A percentile compares a stretch with the other conserved stretches of the same genome.
Evolutionary conservation across 2,113 vertebrate species (phyloP).

Genomic region (Puma concolor): DNA sequence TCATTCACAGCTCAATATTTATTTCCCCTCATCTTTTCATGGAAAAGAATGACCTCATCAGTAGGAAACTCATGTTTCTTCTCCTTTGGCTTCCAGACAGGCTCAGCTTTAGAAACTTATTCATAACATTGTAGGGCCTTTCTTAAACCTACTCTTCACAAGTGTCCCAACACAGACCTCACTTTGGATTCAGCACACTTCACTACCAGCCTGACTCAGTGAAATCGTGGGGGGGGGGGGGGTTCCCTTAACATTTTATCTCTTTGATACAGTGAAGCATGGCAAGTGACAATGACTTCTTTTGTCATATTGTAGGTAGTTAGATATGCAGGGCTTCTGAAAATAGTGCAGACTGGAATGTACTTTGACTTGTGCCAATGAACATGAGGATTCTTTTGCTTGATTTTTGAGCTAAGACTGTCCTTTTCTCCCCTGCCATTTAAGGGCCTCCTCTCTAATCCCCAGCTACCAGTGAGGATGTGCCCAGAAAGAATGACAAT

Average conservation of each 20-base stretch:
- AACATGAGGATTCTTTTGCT: not conserved
- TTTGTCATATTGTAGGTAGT: constrained; percentile 42
- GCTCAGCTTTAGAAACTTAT: not conserved
- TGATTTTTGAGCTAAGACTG: not conserved
- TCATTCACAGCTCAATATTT: constrained; percentile 52
- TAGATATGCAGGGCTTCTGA: constrained; percentile 51
- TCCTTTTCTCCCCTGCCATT: not conserved
- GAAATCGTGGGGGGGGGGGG: not conserved
- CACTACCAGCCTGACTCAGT: not conserved
- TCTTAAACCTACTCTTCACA: not conserved
- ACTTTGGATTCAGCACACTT: not conserved
- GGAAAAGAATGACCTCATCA: constrained; percentile 51
- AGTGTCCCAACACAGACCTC: not conserved
- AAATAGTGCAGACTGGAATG: constrained; percentile 43
- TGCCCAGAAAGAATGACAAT: not conserved
- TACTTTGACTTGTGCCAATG: not conserved
- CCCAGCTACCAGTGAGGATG: not conserved
- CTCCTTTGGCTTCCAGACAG: not conserved
- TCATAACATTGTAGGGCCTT: not conserved
- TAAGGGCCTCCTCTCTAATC: not conserved
- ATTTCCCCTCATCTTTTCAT: not conserved
- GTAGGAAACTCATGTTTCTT: not conserved
- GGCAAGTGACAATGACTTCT: constrained; percentile 21
- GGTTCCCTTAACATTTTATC: not conserved
- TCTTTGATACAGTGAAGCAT: not conserved